phyloP scores from a whole-genome alignment of 1,140 invertebrate genomes.

The Heliconius hermathena region DNA sequence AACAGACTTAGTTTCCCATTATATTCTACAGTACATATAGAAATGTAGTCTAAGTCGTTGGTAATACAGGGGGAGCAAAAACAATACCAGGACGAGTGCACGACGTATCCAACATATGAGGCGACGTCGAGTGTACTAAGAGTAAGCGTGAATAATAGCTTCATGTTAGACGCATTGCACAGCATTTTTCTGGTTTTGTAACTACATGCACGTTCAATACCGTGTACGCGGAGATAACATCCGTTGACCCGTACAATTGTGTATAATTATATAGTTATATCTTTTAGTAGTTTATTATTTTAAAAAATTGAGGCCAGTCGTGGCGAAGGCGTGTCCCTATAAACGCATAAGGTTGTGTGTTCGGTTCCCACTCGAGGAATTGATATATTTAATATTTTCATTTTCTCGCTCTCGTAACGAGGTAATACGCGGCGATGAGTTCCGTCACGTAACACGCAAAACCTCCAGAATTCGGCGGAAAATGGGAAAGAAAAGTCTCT shows the following conservation, averaged over 20 bases:
- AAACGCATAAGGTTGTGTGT: too few relatives aligned
- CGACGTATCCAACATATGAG: constrained; percentile 9
- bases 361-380: too few relatives aligned
- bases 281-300: too few relatives aligned
- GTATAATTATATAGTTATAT: neutral
- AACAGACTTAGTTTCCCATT: neutral
- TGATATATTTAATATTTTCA: too few relatives aligned
- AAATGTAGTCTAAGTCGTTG: constrained; percentile 9
- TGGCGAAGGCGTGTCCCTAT: too few relatives aligned
- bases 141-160: constrained; percentile 11
- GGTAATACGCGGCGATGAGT: too few relatives aligned
- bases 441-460: too few relatives aligned
- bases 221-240: neutral
- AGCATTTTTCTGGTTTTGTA: constrained; percentile 5
- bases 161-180: constrained; percentile 10
- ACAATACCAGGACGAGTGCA: constrained; percentile 3
- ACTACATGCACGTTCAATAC: neutral
- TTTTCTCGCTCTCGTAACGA: too few relatives aligned
- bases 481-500: too few relatives aligned
- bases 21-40: neutral
- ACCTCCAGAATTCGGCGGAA: too few relatives aligned
- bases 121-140: constrained; percentile 9
- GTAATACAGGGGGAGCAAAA: constrained; percentile 4
- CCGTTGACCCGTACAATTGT: neutral
- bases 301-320: too few relatives aligned